These are phyloP conservation scores for Gymnocephalus cernua DNA, from an alignment of 2,113 vertebrate genomes.

Conservation along the genomic window DNA sequence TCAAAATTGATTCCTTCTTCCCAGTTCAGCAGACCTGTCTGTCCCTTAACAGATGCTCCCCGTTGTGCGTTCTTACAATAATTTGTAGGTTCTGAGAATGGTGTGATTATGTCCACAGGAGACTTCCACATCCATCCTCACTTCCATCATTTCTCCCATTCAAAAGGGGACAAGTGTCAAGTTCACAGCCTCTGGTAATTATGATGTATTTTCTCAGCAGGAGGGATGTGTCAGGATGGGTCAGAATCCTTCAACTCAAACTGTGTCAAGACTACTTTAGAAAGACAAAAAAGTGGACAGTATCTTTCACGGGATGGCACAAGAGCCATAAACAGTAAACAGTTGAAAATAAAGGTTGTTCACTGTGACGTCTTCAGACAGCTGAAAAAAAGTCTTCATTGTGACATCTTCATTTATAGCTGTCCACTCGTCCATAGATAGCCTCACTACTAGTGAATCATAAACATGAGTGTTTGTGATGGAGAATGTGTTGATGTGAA, in stretches of 20 bases:
- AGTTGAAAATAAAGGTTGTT: neutral
- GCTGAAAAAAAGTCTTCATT: neutral
- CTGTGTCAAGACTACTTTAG: conserved; percentile 15
- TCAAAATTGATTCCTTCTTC: conserved; percentile 34
- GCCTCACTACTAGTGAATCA: neutral
- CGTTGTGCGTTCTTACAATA: conserved; percentile 63
- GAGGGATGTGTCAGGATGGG: conserved; percentile 34
- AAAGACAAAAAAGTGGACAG: neutral
- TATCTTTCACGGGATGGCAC: neutral
- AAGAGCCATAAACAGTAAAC: conserved; percentile 19
- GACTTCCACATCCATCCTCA: conserved; percentile 53
- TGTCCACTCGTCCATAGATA: neutral
- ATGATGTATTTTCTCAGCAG: conserved; percentile 54
- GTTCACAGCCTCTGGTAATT: conserved; percentile 66
- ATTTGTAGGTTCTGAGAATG: conserved; percentile 64
- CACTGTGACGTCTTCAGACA: neutral
- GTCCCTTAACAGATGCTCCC: conserved; percentile 42
- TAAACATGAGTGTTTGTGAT: neutral
- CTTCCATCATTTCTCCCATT: conserved; percentile 69
- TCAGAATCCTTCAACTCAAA: conserved; percentile 42
- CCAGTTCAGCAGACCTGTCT: conserved; percentile 21
- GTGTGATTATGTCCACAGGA: conserved; percentile 69
- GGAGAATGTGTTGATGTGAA: neutral
- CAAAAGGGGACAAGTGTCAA: conserved; percentile 68
- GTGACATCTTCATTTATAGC: neutral